phyloP scores from a whole-genome alignment of 2,888 invertebrate genomes.

The Rhagonycha lutea region DNA sequence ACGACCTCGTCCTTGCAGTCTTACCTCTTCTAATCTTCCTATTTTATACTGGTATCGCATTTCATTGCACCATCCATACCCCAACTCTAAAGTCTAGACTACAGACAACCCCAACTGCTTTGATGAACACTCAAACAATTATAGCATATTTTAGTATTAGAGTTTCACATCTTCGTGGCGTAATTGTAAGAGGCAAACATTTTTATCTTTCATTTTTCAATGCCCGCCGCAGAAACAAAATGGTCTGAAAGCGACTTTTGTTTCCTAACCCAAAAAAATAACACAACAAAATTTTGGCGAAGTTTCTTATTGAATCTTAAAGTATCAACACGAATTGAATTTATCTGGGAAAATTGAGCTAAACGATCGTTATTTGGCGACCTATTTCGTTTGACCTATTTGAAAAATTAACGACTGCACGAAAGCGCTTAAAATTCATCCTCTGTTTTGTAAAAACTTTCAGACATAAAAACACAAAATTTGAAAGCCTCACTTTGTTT shows the following conservation, averaged over 20 bases:
- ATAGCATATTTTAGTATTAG: background rate
- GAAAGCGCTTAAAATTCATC: background rate
- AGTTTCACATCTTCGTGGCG: background rate
- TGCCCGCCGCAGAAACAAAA: background rate
- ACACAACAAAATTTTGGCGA: background rate
- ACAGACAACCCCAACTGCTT: slow-evolving; percentile 36
- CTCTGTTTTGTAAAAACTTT: background rate
- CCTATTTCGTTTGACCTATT: background rate
- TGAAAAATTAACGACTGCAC: background rate
- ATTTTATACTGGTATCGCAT: slow-evolving; percentile 19
- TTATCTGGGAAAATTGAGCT: background rate
- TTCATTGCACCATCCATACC: slow-evolving; percentile 34
- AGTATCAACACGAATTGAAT: background rate
- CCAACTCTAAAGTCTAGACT: slow-evolving; percentile 42
- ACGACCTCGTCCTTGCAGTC: slow-evolving; percentile 52
- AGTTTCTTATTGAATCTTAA: background rate
- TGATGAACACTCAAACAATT: slow-evolving; percentile 15
- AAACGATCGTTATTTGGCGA: background rate
- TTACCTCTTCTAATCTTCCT: slow-evolving; percentile 27
- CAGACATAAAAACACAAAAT: background rate
- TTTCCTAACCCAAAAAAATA: background rate
- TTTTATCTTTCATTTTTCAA: background rate
- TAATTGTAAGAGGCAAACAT: background rate
- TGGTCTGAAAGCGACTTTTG: background rate
- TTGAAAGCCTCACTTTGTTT: background rate